Evolutionary conservation across 2,113 vertebrate species (phyloP).

Genomic region (Eulemur rufifrons): DNA sequence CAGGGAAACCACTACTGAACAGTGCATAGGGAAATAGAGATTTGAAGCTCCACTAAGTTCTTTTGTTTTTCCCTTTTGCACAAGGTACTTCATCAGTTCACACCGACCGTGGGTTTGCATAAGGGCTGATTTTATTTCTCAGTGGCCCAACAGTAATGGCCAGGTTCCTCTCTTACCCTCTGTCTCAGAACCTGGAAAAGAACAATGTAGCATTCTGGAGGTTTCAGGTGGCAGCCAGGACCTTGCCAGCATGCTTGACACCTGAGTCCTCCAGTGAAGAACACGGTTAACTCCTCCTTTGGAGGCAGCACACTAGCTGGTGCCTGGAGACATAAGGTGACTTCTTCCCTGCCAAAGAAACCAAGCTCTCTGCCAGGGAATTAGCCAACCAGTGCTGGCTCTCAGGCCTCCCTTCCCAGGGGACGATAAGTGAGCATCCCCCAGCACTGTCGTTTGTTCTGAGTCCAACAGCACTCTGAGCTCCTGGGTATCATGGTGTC

Average conservation of each 20-base stretch:
- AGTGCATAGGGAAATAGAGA: not conserved
- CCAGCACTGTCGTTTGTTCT: constrained; percentile 34
- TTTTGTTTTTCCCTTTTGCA: constrained; percentile 41
- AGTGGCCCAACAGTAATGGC: not conserved
- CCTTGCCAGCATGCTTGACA: constrained; percentile 62
- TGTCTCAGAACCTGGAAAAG: constrained; percentile 19
- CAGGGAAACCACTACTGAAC: not conserved
- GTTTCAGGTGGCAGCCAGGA: constrained; percentile 66
- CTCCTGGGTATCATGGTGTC: constrained; percentile 66
- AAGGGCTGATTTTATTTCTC: constrained; percentile 52
- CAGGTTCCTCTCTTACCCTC: constrained; percentile 16
- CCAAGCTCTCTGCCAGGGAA: constrained; percentile 62
- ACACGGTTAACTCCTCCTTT: constrained; percentile 54
- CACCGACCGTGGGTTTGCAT: not conserved
- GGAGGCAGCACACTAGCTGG: constrained; percentile 47
- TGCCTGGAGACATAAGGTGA: constrained; percentile 68
- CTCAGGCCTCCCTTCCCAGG: constrained; percentile 57
- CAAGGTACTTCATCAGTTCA: not conserved
- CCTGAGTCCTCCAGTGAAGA: constrained; percentile 51
- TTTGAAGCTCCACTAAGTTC: constrained; percentile 10
- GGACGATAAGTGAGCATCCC: constrained; percentile 66
- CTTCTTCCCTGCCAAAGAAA: constrained; percentile 70
- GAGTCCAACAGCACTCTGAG: constrained; percentile 27
- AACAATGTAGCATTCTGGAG: constrained; percentile 36
- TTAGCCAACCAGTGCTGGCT: constrained; percentile 37